phyloP scores from a whole-genome alignment of 2,113 vertebrate genomes.

The Willisornis vidua region DNA sequence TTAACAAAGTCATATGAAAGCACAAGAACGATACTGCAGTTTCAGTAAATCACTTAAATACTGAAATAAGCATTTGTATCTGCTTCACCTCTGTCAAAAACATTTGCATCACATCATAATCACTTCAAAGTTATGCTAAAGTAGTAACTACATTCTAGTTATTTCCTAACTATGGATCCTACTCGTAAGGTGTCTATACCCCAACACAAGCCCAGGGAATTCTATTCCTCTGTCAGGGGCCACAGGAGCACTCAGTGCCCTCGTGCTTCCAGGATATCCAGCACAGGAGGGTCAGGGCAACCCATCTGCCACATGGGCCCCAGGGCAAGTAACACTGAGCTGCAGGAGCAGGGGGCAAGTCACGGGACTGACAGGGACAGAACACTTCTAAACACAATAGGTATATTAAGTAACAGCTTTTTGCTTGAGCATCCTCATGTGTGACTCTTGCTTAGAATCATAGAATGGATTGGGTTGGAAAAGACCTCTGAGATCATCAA shows the following conservation, averaged over 20 bases:
- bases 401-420: constrained; percentile 47
- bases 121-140: not conserved
- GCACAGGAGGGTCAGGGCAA: not conserved
- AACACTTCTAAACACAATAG: not conserved
- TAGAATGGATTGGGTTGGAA: too few species aligned
- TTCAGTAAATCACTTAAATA: not conserved
- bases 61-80: not conserved
- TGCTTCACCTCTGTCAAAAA: not conserved
- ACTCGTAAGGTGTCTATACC: not conserved
- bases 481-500: too few species aligned
- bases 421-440: constrained; percentile 1
- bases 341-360: not conserved
- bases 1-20: not conserved
- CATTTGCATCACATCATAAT: not conserved
- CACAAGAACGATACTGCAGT: accelerated
- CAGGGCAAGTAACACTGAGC: not conserved
- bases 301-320: not conserved
- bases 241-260: not conserved
- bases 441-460: not conserved
- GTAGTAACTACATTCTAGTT: not conserved
- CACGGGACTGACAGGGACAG: not conserved
- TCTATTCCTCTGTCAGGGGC: not conserved
- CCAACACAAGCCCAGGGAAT: not conserved
- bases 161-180: not conserved
- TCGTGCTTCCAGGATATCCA: not conserved